Conservation (phyloP, 2,797 vertebrate species). For the Micrastur ruficollis region DNA sequence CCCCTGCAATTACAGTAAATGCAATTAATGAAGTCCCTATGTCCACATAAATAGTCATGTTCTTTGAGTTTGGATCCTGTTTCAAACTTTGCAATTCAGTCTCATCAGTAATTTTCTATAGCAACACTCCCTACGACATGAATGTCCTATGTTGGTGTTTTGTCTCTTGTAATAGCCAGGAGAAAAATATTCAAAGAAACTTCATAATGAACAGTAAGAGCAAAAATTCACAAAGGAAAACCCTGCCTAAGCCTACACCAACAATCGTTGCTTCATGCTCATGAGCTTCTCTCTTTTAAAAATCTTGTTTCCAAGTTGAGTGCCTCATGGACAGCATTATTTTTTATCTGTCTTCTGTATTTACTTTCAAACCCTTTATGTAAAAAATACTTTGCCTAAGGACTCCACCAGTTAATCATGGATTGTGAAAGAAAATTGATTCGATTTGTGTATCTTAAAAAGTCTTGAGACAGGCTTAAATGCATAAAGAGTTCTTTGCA, state of each 20-base stretch:
- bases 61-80: not conserved
- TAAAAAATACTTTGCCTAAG: not conserved
- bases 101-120: not conserved
- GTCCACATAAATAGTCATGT: not conserved
- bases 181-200: not conserved
- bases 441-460: not conserved
- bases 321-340: not conserved
- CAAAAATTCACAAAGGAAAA: not conserved
- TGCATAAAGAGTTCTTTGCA: not conserved
- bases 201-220: not conserved
- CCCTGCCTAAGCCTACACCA: not conserved
- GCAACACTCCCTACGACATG: not conserved
- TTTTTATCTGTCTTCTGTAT: not conserved
- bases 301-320: not conserved
- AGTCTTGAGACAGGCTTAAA: not conserved
- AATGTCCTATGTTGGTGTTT: not conserved
- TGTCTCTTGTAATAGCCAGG: not conserved
- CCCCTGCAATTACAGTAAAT: not conserved
- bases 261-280: not conserved
- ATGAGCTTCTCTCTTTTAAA: not conserved
- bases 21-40: not conserved
- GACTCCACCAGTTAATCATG: not conserved
- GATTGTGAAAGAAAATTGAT: not conserved
- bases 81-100: not conserved
- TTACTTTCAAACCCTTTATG: not conserved